Conservation (phyloP, 2,888 invertebrate genomes). For the Drosophila parthenogenetica region DNA sequence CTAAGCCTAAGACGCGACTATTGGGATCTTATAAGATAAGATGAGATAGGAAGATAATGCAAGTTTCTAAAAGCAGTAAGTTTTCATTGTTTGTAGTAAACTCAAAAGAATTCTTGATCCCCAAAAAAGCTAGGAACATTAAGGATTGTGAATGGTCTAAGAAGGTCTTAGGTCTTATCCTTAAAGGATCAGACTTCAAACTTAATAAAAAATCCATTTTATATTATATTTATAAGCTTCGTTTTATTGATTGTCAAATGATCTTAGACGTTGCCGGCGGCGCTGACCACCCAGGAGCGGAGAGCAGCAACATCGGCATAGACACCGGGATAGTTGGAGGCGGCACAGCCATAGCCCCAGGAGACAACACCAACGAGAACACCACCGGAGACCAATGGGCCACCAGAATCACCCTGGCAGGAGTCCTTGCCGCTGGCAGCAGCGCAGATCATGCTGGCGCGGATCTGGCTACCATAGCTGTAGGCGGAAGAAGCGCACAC, state of each 20-base stretch:
- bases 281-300: constrained; percentile 50
- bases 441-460: constrained; percentile 70
- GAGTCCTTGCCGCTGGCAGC: constrained; percentile 64
- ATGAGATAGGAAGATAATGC: no score
- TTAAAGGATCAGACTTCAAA: no score
- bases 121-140: no score
- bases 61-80: no score
- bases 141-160: no score
- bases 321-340: constrained; percentile 70
- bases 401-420: constrained; percentile 82
- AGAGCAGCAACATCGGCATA: constrained; percentile 68
- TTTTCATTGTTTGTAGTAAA: no score
- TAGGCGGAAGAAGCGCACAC: constrained; percentile 85
- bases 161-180: no score
- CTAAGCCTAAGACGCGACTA: no score
- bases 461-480: constrained; percentile 57
- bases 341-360: constrained; percentile 80
- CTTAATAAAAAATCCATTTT: no score
- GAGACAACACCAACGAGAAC: constrained; percentile 79
- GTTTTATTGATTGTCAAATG: constrained; percentile 10
- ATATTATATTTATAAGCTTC: no score
- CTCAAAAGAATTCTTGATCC: no score
- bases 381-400: constrained; percentile 72
- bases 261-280: constrained; percentile 30
- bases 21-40: no score